Evolutionary conservation across 2,888 invertebrate species (phyloP), one percentile per base, ranked within the genome.

Genomic region (Ochlodes sylvanus): DNA sequence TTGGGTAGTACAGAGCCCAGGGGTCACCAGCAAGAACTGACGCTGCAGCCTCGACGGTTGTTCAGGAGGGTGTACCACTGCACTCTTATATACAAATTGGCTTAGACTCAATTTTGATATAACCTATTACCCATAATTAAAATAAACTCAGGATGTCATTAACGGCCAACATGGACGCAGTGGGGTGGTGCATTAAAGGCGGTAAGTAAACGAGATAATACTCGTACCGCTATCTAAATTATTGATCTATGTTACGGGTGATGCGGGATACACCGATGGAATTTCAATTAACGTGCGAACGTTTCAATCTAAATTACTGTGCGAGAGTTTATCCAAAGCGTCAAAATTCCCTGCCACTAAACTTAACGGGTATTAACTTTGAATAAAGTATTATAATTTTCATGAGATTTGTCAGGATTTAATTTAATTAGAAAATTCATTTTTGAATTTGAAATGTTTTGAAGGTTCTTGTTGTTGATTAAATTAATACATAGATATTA

Each of bases 221-320:
- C 15, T 6, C 44, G 15, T 55, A 32, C 42, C 47, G 50, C 56
- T 83, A 84, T 86, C 86, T 85, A 83, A 87, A 85, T 87, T 86
- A 86, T 87, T 84, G 86, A 86, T 86, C 83, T 80, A 41, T 62
- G 17, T 75, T 74, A 73, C 69, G 71, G 74, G 70, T 77, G 79
- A 80, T 78, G 82, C 77, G 77, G 76, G 76, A 81, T 77, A 67
- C 81, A 83, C 78, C 76, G 81, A 77, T 75, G 79, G 83, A 84
- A 80, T 85, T 87, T 85, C 83, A 85, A 87, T 88, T 86, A 86
- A 82, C 79, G 80, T 76, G 74, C 74, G 74, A 77, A 75, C 61
- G 55, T 55, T 61, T 67, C 61, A 61, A 55, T 67, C 61, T 67
- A 61, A 67, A 61, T 67, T 61, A 67, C 61, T 60, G 52, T 55